Base-by-base conservation (phyloP, 2,888 invertebrate species). In the Acheta domesticus region DNA sequence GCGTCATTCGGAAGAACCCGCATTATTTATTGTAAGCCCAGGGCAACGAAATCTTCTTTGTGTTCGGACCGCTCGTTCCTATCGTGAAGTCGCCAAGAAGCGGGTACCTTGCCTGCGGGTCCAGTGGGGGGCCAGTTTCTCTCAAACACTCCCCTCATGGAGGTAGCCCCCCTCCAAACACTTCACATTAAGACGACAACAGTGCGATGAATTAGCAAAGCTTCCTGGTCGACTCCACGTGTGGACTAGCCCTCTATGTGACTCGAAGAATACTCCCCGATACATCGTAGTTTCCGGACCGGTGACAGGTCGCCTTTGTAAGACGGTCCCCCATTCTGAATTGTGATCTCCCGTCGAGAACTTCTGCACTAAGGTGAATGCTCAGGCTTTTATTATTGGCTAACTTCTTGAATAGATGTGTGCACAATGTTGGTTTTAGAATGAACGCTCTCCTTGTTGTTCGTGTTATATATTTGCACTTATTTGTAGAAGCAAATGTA, bases 301-400 rank as follows among this genome's bases (percentile, higher is more conserved):
- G 62, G 62, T 62, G 62, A 62, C 62, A 62, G n/a, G 62, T 62
- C 62, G n/a, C n/a, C 62, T 62, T 62, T 62, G 62, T 62, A 62
- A n/a, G 62, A 14, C 3, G 14, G 16, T 62, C 62, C 62, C 62
- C 16, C 62, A 62, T 14, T n/a, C 4, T 19, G 8, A n/a, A 62
- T 19, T 62, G 16, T n/a, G 62, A 5, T 62, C 62, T 62, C n/a
- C n/a, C 62, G n/a, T 62, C 62, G n/a, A 62, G 62, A n/a, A n/a
- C n/a, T 14, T 16, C 8, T 19, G 62, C 62, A 19, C n/a, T 12
- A 1, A 3, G 62, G 3, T 62, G 62, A 62, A 62, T 62, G 62
- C 62, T 14, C 16, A n/a, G n/a, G n/a, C 62, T 3, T 62, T 62
- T 62, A 62, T 62, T 62, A 62, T 62, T n/a, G n/a, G 62, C 62